phyloP scores from a whole-genome alignment of 2,797 vertebrate genomes.

The Eleutherodactylus coqui region DNA sequence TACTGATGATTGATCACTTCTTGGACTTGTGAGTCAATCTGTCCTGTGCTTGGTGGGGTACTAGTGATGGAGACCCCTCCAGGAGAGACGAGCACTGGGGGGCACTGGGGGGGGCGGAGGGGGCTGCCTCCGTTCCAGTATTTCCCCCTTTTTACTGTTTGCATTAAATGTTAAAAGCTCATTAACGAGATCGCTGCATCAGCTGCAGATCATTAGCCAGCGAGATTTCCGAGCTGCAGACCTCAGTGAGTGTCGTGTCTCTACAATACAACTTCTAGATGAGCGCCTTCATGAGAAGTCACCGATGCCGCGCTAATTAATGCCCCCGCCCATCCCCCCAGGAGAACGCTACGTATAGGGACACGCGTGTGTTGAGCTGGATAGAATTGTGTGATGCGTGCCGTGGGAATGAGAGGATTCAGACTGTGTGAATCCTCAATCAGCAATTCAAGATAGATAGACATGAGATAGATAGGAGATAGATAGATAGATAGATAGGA shows the following conservation, averaged over 20 bases:
- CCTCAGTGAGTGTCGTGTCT: conserved; percentile 22
- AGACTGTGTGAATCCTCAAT: no score
- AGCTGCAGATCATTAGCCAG: conserved; percentile 56
- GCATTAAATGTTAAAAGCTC: conserved; percentile 43
- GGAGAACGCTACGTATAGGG: background rate
- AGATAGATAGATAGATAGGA: background rate
- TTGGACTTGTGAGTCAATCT: no score
- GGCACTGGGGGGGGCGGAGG: no score
- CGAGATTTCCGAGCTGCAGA: conserved; percentile 32
- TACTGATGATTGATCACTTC: no score
- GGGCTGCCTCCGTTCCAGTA: conserved; percentile 10
- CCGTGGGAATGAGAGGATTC: no score
- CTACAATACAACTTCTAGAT: conserved; percentile 1
- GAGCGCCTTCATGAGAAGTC: conserved; percentile 3
- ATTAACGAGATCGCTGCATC: conserved; percentile 43
- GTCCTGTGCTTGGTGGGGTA: no score
- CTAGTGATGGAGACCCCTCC: background rate
- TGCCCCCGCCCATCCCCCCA: background rate
- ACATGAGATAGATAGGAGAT: no score
- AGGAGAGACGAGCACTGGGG: no score
- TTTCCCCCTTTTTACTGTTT: conserved; percentile 11
- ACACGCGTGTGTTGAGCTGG: background rate
- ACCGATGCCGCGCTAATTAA: background rate
- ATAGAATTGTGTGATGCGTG: background rate
- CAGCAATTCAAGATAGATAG: no score